These are phyloP conservation scores for Phrynocephalus forsythii DNA, from an alignment of 2,797 vertebrate species.

Conservation along the genomic window DNA sequence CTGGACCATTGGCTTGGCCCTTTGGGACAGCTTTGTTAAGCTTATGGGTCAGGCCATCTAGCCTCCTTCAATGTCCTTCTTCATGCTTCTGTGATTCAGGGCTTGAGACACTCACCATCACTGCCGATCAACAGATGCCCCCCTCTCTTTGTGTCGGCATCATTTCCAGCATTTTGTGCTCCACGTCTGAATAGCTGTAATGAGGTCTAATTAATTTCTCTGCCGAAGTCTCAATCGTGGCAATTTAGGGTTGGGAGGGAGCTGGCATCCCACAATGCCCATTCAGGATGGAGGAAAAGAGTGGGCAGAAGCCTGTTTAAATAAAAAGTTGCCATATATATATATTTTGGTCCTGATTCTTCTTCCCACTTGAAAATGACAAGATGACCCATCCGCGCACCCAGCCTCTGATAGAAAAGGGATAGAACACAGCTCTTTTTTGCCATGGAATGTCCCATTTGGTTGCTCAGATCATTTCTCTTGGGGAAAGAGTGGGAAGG, in stretches of 20 bases:
- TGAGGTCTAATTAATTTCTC: conserved; percentile 66
- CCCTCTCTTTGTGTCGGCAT: background rate
- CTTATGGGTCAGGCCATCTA: conserved; percentile 40
- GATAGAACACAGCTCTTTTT: background rate
- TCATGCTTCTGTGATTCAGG: conserved; percentile 41
- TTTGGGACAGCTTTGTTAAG: background rate
- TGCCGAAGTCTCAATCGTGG: conserved; percentile 43
- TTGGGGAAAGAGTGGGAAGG: conserved; percentile 56
- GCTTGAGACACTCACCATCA: conserved; percentile 49
- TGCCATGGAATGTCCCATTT: conserved; percentile 43
- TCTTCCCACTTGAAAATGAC: conserved; percentile 46
- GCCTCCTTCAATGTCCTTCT: conserved; percentile 12
- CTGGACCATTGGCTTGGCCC: background rate
- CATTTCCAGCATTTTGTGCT: conserved; percentile 61
- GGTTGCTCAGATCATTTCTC: conserved; percentile 59
- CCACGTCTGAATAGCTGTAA: conserved; percentile 65
- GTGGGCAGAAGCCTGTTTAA: background rate
- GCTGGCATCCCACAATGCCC: conserved; percentile 26
- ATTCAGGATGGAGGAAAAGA: conserved; percentile 41
- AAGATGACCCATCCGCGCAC: conserved; percentile 17
- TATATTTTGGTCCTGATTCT: conserved; percentile 34
- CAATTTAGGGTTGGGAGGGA: conserved; percentile 34
- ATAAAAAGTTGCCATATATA: conserved; percentile 37
- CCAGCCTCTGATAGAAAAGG: conserved; percentile 48
- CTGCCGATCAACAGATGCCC: conserved; percentile 43